Base-by-base conservation (phyloP, 2,888 invertebrate species). In the Linnaemya vulpina region DNA sequence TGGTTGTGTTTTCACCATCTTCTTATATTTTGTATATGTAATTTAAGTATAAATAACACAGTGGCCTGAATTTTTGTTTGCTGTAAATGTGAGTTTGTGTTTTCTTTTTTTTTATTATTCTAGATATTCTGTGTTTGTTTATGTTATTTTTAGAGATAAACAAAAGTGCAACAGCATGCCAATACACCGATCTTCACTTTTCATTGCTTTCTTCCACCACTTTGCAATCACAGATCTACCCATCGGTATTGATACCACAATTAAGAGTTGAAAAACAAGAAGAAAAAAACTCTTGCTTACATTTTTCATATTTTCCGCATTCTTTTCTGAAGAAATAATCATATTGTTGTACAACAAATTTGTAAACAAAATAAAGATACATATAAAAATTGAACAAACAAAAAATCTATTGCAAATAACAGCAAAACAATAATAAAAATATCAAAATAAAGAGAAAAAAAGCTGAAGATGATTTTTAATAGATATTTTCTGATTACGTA, bases 231-330 rank as follows among this genome's bases (percentile, higher is more conserved):
- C 11, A 8, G 11, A 62, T 62, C 43, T 15, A 22, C 20, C 63
- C 40, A 22, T 22, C 38, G 13, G 17, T 35, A 9, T 5, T 30
- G 35, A 30, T 46, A 46, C 7, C 17, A 20, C 8, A 58, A 55
- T 73, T 7, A 8, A 30, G 3, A 60, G 60, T 25, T 25, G 17
- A 30, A 71, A 38, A 1, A 22, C 53, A 55, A 43, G 30, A 55
- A 38, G 38, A 46, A 40, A 0, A 49, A 40, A 35, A 51, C n/a
- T 25, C 65, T 58, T 70, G 51, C 7, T 22, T 53, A 65, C 53
- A 63, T 30, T 71, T 79, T 79, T 73, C 46, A 76, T 76, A 82
- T 76, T 82, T 82, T 82, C 82, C 82, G 82, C 82, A 82, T 82
- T 82, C 82, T 65, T 76, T 76, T 82, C 82, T 30, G 20, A 55